A percentile compares a stretch with the other conserved stretches of the same genome.
Evolutionary conservation across 2,888 invertebrate species (phyloP).

Genomic region (Candidula unifasciata): DNA sequence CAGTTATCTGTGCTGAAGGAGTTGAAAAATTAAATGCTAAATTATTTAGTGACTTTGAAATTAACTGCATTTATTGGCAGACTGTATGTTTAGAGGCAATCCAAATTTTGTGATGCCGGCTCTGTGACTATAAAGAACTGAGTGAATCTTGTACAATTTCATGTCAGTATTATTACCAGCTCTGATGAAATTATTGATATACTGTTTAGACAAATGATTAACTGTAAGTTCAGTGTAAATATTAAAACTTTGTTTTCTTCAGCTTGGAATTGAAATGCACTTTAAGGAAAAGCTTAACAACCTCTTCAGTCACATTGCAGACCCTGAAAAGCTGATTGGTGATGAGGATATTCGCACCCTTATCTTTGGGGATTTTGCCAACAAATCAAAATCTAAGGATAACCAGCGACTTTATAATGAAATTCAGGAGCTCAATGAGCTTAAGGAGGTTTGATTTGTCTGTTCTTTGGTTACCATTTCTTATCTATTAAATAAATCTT

Average conservation of each 20-base stretch:
- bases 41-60: too few relatives aligned
- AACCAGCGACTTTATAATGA: constrained; percentile 74
- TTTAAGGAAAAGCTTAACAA: constrained; percentile 76
- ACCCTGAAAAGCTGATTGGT: constrained; percentile 68
- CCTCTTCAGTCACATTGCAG: constrained; percentile 72
- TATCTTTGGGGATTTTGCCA: constrained; percentile 76
- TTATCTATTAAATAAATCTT: too few relatives aligned
- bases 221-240: too few relatives aligned
- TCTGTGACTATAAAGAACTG: too few relatives aligned
- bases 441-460: constrained; percentile 67
- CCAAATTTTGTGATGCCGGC: too few relatives aligned
- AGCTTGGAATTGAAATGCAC: constrained; percentile 72
- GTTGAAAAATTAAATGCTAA: too few relatives aligned
- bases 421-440: constrained; percentile 70
- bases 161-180: too few relatives aligned
- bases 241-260: not conserved
- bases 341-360: constrained; percentile 75
- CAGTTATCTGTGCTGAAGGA: too few relatives aligned
- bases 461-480: not conserved
- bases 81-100: too few relatives aligned
- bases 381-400: constrained; percentile 62
- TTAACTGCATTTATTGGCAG: too few relatives aligned
- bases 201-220: not conserved
- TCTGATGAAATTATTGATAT: too few relatives aligned
- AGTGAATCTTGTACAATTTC: too few relatives aligned